These are phyloP conservation scores for Serinus canaria DNA, from an alignment of 2,113 vertebrate species.

Conservation along the genomic window DNA sequence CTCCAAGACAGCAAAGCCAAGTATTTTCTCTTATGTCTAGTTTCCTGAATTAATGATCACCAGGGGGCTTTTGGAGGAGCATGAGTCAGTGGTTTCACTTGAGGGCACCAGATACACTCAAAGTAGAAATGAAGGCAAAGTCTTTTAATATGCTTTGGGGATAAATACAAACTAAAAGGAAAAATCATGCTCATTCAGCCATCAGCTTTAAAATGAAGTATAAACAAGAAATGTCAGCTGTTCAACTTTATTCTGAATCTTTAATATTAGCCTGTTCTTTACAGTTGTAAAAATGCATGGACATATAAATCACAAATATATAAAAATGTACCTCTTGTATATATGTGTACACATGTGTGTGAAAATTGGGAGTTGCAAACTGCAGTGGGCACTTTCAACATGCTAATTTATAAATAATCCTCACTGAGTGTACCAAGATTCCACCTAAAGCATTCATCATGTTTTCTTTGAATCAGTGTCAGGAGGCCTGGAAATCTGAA, in stretches of 20 bases:
- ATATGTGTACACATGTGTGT: neutral
- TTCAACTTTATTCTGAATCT: neutral
- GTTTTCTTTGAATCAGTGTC: neutral
- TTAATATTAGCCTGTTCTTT: neutral
- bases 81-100: conserved; percentile 57
- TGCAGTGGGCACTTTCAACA: neutral
- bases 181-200: neutral
- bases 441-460: neutral
- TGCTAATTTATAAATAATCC: neutral
- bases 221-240: conserved; percentile 25
- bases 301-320: neutral
- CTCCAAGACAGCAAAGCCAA: conserved; percentile 16
- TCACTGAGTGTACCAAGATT: neutral
- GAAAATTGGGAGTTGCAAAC: neutral
- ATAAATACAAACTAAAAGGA: conserved; percentile 28
- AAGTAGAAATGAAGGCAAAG: conserved; percentile 31
- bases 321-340: neutral
- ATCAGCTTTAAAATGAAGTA: conserved; percentile 16
- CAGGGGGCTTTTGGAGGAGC: conserved; percentile 29
- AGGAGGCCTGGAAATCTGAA: neutral
- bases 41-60: conserved; percentile 40
- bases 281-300: neutral
- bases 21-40: neutral
- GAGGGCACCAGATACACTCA: conserved; percentile 31
- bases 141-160: conserved; percentile 32